phyloP scores from a whole-genome alignment of 2,797 vertebrate genomes.

The Argyrosomus regius region DNA sequence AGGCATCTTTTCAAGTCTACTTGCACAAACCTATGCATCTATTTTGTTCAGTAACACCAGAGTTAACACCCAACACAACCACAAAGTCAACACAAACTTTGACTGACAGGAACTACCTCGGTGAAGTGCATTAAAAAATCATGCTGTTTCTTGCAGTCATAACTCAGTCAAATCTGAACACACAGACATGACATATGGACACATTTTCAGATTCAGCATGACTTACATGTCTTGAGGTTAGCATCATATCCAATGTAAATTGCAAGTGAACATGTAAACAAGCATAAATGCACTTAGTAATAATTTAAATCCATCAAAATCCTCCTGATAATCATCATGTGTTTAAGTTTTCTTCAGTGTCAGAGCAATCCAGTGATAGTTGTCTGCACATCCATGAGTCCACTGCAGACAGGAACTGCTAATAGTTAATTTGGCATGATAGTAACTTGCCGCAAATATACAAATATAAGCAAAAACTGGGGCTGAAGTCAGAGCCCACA shows the following conservation, averaged over 20 bases:
- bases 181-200: too few relatives aligned
- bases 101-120: not conserved
- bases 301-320: not conserved
- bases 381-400: not conserved
- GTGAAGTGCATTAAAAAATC: not conserved
- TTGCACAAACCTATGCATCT: not conserved
- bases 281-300: too few relatives aligned
- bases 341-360: not conserved
- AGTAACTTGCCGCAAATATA: not conserved
- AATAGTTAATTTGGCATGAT: not conserved
- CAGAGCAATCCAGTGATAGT: not conserved
- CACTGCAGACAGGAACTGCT: not conserved
- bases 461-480: not conserved
- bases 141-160: not conserved
- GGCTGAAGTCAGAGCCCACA: not conserved
- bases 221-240: too few relatives aligned
- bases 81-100: not conserved
- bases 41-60: not conserved
- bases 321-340: not conserved
- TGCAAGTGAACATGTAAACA: not conserved
- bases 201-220: too few relatives aligned
- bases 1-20: not conserved
- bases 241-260: not conserved
- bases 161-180: not conserved
- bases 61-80: not conserved